A percentile compares a stretch with the other conserved stretches of the same genome.
Evolutionary conservation across 2,113 vertebrate genomes (phyloP).

Genomic region (Anser brachyrhynchus): DNA sequence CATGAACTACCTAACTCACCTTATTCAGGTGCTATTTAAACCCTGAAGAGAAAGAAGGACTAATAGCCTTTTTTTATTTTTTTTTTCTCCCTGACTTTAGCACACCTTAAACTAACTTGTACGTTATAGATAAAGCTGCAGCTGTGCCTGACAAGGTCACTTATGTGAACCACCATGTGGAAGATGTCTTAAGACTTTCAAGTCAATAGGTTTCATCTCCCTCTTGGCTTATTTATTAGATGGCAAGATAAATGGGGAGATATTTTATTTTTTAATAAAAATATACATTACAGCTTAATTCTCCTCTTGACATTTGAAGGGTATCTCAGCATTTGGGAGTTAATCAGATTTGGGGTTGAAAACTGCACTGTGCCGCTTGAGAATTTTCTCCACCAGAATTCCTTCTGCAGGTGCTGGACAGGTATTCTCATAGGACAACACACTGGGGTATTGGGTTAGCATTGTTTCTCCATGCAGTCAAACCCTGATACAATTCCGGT

Average conservation of each 20-base stretch:
- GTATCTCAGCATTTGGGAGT: not conserved
- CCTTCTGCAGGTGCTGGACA: not conserved
- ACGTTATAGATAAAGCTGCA: not conserved
- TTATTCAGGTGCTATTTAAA: not conserved
- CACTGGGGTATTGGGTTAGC: accelerated
- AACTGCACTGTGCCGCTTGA: not conserved
- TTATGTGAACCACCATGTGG: not conserved
- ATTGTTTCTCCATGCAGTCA: not conserved
- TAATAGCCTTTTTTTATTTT: not conserved
- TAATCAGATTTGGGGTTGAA: not conserved
- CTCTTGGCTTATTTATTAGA: not conserved
- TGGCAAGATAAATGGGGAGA: not conserved
- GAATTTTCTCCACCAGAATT: not conserved
- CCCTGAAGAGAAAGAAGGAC: not conserved
- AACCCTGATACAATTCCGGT: accelerated
- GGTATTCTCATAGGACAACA: not conserved
- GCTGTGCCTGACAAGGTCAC: not conserved
- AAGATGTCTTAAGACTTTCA: not conserved
- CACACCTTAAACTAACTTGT: not conserved
- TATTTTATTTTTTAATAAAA: not conserved
- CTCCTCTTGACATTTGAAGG: not conserved
- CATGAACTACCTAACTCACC: not conserved
- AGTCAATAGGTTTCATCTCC: not conserved
- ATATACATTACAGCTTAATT: not conserved
- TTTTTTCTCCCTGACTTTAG: not conserved